Base-by-base conservation (phyloP, 2,113 vertebrate genomes). In the Xenotilapia flavipinnis region DNA sequence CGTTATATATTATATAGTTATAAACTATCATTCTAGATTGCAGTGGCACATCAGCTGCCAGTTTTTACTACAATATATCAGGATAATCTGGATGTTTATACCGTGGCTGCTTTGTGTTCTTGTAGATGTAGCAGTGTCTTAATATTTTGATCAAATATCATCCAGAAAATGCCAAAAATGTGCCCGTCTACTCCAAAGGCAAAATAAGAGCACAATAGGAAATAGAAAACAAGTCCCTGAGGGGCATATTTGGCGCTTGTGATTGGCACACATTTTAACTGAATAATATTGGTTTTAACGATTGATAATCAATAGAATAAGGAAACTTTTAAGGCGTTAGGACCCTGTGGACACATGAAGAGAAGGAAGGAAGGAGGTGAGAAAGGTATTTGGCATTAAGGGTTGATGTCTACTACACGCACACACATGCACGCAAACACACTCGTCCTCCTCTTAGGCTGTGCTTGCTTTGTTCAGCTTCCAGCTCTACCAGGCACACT, bases 291-390 rank as follows among this genome's bases (percentile, higher is more conserved):
- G 26, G 5, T 13, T 51, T 4, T 19, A 49, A 51, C 0, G 1
- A 49, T 77, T 51, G 26, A 77, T 77, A 49, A 77, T 77, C 19
- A 77, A 31, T 49, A 45, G 17, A 51, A 51, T 26, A n/a, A 70
- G n/a, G 33, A 75, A 77, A 56, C 1, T 6, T 45, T 17, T 17
- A 21, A 83, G 73, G 47, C 82, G 53, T 3, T 77, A 85, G 82
- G 90, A 93, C 85, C 89, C 87, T 77, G 86, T 79, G 87, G 80
- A 81, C 42, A 45, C 81, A 53, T 14, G 12, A 19, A 36, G 8
- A 7, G 42, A 23, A 21, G 28, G 1, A 36, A 8, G 33, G 47
- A 47, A 28, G 28, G 54, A 68, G 82, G 79, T 73, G 36, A 80
- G 38, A 11, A 1, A 19, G 86, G 82, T 73, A 23, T 82, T 84